Base-by-base conservation (phyloP, 2,113 vertebrate species). In the Callospermophilus lateralis region DNA sequence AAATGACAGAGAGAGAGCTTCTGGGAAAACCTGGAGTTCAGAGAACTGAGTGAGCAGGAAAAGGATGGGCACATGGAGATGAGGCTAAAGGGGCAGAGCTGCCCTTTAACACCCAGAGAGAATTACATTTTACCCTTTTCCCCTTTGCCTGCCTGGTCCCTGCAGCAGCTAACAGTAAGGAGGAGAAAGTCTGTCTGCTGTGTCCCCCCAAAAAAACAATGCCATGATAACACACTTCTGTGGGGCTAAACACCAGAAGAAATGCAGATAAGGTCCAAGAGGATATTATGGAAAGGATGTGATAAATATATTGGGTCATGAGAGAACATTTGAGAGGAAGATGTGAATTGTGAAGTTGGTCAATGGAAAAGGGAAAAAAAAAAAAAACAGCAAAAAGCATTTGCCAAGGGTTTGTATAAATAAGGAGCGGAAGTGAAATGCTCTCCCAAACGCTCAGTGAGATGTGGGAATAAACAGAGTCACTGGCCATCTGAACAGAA, bases 271-370 rank as follows among this genome's bases (percentile, higher is more conserved):
- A 89, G 17, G 45, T 72, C 68, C 32, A 76, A 84, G 48, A 95
- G 48, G 67, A 81, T 90, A 93, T 96, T 95, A 88, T 70, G 85
- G 67, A 89, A 84, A 90, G 77, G 88, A 91, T 87, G 39, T 45
- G 67, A 95, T 87, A 95, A 90, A 67, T 45, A 61, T 13, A 67
- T 77, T 32, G 19, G 30, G 32, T 83, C 79, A 72, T n/a, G 34
- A 91, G 74, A 93, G 76, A 80, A 80, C 17, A 72, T 16, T 30
- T n/a, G 67, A 89, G 32, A 97, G 58, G 87, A 96, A 96, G 89
- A 89, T 34, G 65, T 51, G 26, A 68, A 74, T 88, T 80, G 70
- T 76, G 65, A 95, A 79, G 55, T n/a, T 73, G 20, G 34, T 92
- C 8, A 1, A 70, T 65, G 28, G 30, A 65, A 74, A 37, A 30